phyloP scores from a whole-genome alignment of 2,888 invertebrate species.

The Drosophila borealis region DNA sequence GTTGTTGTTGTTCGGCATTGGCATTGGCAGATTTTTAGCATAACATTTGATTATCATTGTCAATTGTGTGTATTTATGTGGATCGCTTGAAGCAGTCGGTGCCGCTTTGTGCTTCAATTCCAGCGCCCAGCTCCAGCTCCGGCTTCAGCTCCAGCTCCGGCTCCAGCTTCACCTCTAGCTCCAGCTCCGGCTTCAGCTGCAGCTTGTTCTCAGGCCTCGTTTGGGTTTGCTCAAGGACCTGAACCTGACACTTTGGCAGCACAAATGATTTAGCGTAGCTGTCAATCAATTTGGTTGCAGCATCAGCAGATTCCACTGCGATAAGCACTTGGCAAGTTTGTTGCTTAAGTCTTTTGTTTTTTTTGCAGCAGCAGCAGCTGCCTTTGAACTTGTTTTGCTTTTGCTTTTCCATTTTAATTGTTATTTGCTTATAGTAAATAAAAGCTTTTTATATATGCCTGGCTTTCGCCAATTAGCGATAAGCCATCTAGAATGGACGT shows the following conservation, averaged over 20 bases:
- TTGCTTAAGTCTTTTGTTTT: slow-evolving; percentile 40
- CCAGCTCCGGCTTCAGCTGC: not conserved
- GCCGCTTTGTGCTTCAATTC: slow-evolving; percentile 54
- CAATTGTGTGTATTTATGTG: slow-evolving; percentile 71
- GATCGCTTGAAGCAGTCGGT: slow-evolving; percentile 56
- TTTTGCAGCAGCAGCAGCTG: slow-evolving; percentile 4
- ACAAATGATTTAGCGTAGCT: slow-evolving; percentile 74
- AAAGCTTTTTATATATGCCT: slow-evolving; percentile 8
- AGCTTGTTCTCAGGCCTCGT: slow-evolving; percentile 15
- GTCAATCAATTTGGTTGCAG: slow-evolving; percentile 67
- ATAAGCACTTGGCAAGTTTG: slow-evolving; percentile 43
- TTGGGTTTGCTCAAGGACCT: slow-evolving; percentile 37
- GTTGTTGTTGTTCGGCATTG: slow-evolving; percentile 11
- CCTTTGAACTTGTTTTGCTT: slow-evolving; percentile 27
- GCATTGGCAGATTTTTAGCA: slow-evolving; percentile 72
- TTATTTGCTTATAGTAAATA: slow-evolving; percentile 62
- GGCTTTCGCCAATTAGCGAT: slow-evolving; percentile 77
- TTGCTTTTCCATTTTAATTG: slow-evolving; percentile 51
- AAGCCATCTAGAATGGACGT: slow-evolving; percentile 60
- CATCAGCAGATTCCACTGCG: slow-evolving; percentile 28
- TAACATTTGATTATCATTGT: slow-evolving; percentile 79
- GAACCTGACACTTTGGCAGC: slow-evolving; percentile 61
- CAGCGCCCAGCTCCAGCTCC: slow-evolving; percentile 2
- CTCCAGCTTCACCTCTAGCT: not conserved
- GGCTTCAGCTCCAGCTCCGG: slow-evolving; percentile 7